Base-by-base conservation (phyloP, 2,888 invertebrate genomes). In the Temnothorax rugatulus region DNA sequence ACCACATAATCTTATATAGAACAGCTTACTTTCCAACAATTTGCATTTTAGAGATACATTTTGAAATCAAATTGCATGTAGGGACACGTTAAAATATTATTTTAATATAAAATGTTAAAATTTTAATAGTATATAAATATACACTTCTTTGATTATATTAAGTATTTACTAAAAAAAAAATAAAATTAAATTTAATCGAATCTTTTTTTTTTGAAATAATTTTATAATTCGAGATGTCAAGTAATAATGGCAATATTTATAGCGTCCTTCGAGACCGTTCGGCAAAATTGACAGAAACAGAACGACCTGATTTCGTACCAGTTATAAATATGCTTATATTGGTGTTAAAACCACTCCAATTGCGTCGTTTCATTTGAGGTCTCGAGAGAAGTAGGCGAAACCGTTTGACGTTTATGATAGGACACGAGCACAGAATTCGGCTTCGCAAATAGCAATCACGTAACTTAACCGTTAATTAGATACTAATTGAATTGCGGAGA, bases 401-500 rank as follows among this genome's bases (percentile, higher is more conserved):
- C 18, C 63, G 25, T n/a, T 13, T 59, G 44, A 59, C 21, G 38
- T 41, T 54, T 52, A 13, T 15, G 52, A 54, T 13, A 15, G 25
- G 25, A 50, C 38, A 15, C 21, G 41, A 25, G 15, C 18, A n/a
- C 41, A 41, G 52, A 50, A 34, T 63, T 66, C 34, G 52, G n/a
- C 61, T n/a, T 47, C 18, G 41, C 44, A 50, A 44, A 41, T 38
- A 18, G 74, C 74, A 77, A 76, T 66, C 69, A 64, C 83, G 73
- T 87, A 85, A 87, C 75, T 82, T 66, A 61, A 69, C 64, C 87
- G 82, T 89, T 90, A 90, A 89, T 89, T 88, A 84, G 68, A 86
- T 79, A 86, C 82, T 86, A 86, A 90, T 89, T 90, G 89, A 90
- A 90, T 89, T 84, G 69, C 52, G 83, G 85, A 15, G 66, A 90